These are phyloP conservation scores for Lathronympha strigana DNA, from an alignment of 2,888 invertebrate species.

Conservation along the genomic window DNA sequence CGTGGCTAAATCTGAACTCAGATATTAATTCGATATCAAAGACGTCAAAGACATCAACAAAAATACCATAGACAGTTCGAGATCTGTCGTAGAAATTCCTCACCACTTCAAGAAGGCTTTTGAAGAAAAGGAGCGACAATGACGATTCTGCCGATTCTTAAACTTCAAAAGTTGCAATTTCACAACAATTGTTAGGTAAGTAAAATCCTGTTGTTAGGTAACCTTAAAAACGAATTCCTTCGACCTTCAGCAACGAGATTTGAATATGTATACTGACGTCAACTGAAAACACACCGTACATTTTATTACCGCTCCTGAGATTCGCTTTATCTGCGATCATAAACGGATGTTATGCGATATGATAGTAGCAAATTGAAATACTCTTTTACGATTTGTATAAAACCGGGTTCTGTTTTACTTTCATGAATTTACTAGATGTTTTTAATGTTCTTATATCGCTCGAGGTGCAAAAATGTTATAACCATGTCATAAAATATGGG, in stretches of 20 bases:
- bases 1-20: background rate
- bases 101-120: too few species aligned
- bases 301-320: conserved; percentile 4
- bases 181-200: too few species aligned
- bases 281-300: background rate
- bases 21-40: too few species aligned
- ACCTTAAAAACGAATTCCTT: too few species aligned
- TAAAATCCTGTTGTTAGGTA: too few species aligned
- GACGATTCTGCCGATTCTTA: too few species aligned
- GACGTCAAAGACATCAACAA: too few species aligned
- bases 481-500: conserved; percentile 3
- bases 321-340: background rate
- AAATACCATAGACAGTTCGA: too few species aligned
- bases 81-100: too few species aligned
- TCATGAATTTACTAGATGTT: background rate
- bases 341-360: background rate
- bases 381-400: conserved; percentile 1
- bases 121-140: too few species aligned
- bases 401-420: background rate
- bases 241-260: conserved; percentile 5
- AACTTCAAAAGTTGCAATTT: too few species aligned
- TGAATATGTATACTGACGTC: conserved; percentile 1
- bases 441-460: background rate
- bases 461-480: background rate
- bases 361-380: background rate